Conservation (phyloP, 2,113 vertebrate genomes). For the Bostrychus sinensis region DNA sequence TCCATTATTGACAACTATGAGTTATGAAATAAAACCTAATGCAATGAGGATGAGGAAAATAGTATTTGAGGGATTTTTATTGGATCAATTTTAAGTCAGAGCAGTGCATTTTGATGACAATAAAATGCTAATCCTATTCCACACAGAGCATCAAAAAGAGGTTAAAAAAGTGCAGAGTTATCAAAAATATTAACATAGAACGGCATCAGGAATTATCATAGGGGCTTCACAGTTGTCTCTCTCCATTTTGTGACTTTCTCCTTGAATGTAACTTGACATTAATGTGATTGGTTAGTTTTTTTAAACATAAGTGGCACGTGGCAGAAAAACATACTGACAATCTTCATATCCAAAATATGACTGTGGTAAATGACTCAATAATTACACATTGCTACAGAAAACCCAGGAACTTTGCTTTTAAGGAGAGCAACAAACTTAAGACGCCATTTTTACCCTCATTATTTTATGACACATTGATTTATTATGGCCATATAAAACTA, state of each 20-base stretch:
- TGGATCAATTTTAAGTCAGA: slow-evolving; percentile 72
- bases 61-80: slow-evolving; percentile 74
- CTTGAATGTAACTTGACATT: slow-evolving; percentile 21
- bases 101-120: slow-evolving; percentile 67
- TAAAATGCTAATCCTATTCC: slow-evolving; percentile 66
- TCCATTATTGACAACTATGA: slow-evolving; percentile 80
- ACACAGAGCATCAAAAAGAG: slow-evolving; percentile 40
- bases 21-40: slow-evolving; percentile 81
- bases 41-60: slow-evolving; percentile 78
- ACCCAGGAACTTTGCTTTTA: not conserved
- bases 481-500: not conserved
- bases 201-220: slow-evolving; percentile 29
- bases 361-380: slow-evolving; percentile 23
- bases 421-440: not conserved
- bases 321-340: slow-evolving; percentile 7
- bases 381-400: not conserved
- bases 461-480: slow-evolving; percentile 2
- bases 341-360: slow-evolving; percentile 7
- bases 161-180: slow-evolving; percentile 66
- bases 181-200: slow-evolving; percentile 49
- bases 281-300: slow-evolving; percentile 25
- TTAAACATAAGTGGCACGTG: slow-evolving; percentile 5
- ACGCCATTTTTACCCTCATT: not conserved
- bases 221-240: slow-evolving; percentile 7
- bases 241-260: slow-evolving; percentile 20